Percentiles rank a stretch among this genome's conserved stretches.
These are phyloP conservation scores for Sebastiscus albofasciatus DNA, from an alignment of 2,797 vertebrate genomes.

Conservation along the genomic window DNA sequence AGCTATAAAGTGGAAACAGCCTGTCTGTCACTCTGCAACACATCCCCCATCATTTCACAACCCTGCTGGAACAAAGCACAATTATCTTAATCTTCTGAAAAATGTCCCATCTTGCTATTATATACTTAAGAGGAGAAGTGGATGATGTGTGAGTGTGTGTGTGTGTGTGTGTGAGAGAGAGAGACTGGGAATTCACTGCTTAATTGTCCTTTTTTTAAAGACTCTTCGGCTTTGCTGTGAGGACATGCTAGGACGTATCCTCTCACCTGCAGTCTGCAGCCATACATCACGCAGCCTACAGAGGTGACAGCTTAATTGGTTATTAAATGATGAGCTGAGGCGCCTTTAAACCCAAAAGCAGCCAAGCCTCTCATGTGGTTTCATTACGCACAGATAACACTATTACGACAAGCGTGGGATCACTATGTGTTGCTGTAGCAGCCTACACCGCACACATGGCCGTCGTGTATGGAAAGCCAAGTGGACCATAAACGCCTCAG, in stretches of 20 bases:
- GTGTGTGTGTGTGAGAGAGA: conserved; percentile 1
- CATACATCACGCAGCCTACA: not conserved
- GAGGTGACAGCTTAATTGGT: conserved; percentile 40
- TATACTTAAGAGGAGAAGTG: conserved; percentile 6
- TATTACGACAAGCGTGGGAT: not conserved
- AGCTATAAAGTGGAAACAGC: not conserved
- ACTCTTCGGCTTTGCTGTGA: not conserved
- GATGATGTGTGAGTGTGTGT: not conserved
- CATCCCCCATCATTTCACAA: conserved; percentile 28
- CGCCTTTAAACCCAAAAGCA: not conserved
- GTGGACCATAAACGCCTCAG: too few relatives aligned
- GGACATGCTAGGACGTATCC: conserved; percentile 8
- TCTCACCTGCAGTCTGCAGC: not conserved
- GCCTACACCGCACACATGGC: not conserved
- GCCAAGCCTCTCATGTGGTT: conserved; percentile 32
- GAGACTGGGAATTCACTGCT: conserved; percentile 5
- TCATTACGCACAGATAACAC: not conserved
- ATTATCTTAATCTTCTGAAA: conserved; percentile 45
- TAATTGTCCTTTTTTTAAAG: not conserved
- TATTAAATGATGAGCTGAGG: conserved; percentile 13
- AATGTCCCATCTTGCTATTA: conserved; percentile 13
- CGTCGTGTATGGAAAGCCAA: not conserved
- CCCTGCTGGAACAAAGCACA: conserved; percentile 8
- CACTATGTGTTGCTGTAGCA: not conserved
- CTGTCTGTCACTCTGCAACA: not conserved